phyloP scores from a whole-genome alignment of 2,797 vertebrate species.

The Pogoniulus pusillus region DNA sequence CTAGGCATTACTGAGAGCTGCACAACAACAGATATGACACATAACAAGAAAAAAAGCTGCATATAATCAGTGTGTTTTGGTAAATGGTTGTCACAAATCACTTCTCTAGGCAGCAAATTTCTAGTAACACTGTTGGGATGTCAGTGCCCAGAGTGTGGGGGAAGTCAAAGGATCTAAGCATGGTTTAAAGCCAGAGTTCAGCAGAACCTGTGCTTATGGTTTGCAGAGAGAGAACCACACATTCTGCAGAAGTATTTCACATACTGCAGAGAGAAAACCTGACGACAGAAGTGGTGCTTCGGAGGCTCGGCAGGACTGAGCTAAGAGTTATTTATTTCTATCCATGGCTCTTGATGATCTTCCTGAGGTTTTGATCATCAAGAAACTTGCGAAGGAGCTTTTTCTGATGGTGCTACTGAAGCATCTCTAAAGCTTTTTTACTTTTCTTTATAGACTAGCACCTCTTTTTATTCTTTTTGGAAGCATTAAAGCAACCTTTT shows the following conservation, averaged over 20 bases:
- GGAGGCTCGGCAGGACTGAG: not conserved
- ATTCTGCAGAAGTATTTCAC: not conserved
- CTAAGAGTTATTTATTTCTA: not conserved
- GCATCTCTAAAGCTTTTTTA: not conserved
- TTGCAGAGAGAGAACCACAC: not conserved
- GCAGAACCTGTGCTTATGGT: not conserved
- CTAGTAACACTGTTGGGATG: not conserved
- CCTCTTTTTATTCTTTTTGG: not conserved
- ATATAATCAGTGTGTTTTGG: too few species aligned
- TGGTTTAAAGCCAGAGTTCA: not conserved
- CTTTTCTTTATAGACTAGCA: not conserved
- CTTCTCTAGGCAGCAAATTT: not conserved
- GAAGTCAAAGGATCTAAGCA: not conserved
- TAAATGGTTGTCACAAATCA: not conserved
- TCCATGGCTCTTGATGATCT: not conserved
- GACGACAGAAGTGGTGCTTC: not conserved
- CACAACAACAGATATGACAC: not conserved
- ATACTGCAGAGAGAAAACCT: not conserved
- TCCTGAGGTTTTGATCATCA: constrained; percentile 19
- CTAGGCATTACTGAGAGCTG: not conserved
- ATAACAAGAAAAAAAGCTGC: not conserved
- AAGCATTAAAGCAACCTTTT: constrained; percentile 27
- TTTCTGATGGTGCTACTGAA: not conserved
- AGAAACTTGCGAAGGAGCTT: not conserved
- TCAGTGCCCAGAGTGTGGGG: not conserved